Conservation (phyloP, 2,888 invertebrate species). For the Luperina testacea region DNA sequence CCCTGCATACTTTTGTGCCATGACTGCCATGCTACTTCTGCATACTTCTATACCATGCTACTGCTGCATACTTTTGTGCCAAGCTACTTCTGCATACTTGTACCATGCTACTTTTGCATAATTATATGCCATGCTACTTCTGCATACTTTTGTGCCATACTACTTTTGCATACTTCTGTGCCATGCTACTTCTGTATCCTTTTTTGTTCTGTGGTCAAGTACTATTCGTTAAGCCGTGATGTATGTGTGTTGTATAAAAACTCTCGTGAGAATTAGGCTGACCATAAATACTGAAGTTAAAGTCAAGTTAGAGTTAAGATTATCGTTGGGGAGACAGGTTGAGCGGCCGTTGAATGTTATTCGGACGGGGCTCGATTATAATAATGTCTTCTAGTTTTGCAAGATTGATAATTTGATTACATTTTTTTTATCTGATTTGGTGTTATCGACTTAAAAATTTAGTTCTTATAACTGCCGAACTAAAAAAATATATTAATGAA, state of each 20-base stretch:
- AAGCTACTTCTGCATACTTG: too few relatives aligned
- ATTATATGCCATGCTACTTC: too few relatives aligned
- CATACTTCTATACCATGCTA: too few relatives aligned
- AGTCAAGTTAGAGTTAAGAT: slow-evolving; percentile 30
- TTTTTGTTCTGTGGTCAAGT: background rate
- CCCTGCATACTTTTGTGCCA: too few relatives aligned
- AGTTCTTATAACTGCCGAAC: too few relatives aligned
- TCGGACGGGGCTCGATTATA: slow-evolving; percentile 3
- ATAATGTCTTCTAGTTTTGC: slow-evolving; percentile 10
- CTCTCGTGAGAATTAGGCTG: slow-evolving; percentile 59
- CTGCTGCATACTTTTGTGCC: too few relatives aligned
- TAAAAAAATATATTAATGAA: too few relatives aligned
- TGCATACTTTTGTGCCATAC: too few relatives aligned
- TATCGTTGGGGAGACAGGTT: slow-evolving; percentile 26
- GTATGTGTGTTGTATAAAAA: slow-evolving; percentile 56
- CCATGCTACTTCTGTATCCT: slow-evolving; percentile 16
- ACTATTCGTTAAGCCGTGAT: slow-evolving; percentile 55
- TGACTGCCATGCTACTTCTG: too few relatives aligned
- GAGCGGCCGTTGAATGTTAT: slow-evolving; percentile 10
- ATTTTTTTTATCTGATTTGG: background rate
- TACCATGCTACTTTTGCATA: too few relatives aligned
- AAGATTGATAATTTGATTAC: background rate
- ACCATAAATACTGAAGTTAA: slow-evolving; percentile 52
- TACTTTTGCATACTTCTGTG: too few relatives aligned
- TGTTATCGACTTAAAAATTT: background rate